phyloP scores from a whole-genome alignment of 2,797 vertebrate genomes.

The Tachyglossus aculeatus region DNA sequence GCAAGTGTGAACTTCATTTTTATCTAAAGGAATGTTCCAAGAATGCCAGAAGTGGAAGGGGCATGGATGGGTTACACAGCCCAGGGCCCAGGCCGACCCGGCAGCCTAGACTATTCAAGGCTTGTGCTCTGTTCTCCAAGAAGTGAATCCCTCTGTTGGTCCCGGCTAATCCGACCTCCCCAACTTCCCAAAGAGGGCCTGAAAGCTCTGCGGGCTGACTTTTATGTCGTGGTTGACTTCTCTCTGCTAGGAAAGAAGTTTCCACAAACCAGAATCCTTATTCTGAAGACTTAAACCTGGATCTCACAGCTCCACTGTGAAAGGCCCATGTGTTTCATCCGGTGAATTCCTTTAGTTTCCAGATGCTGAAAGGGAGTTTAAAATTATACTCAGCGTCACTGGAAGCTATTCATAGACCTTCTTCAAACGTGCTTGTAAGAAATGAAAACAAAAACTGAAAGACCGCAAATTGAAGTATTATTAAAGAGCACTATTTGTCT shows the following conservation, averaged over 20 bases:
- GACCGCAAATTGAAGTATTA: slow-evolving; percentile 21
- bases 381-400: slow-evolving; percentile 31
- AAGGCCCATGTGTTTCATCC: slow-evolving; percentile 37
- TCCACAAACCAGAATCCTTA: slow-evolving; percentile 16
- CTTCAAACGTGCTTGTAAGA: slow-evolving; percentile 49
- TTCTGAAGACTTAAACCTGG: slow-evolving; percentile 32
- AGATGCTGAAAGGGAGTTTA: slow-evolving; percentile 44
- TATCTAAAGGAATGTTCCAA: too few species aligned
- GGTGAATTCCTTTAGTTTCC: slow-evolving; percentile 40
- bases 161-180: too few species aligned
- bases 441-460: slow-evolving; percentile 30
- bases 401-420: slow-evolving; percentile 49
- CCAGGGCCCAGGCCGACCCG: too few species aligned
- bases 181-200: not conserved
- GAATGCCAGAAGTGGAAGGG: too few species aligned
- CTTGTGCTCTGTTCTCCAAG: too few species aligned
- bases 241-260: slow-evolving; percentile 22
- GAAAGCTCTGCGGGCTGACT: not conserved
- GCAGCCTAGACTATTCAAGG: too few species aligned
- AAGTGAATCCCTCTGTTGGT: too few species aligned
- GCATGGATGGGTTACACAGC: too few species aligned
- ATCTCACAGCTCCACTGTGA: slow-evolving; percentile 18
- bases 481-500: slow-evolving; percentile 31
- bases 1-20: too few species aligned
- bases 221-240: slow-evolving; percentile 20